phyloP scores from a whole-genome alignment of 1,140 invertebrate genomes.

The Carposina sasakii region DNA sequence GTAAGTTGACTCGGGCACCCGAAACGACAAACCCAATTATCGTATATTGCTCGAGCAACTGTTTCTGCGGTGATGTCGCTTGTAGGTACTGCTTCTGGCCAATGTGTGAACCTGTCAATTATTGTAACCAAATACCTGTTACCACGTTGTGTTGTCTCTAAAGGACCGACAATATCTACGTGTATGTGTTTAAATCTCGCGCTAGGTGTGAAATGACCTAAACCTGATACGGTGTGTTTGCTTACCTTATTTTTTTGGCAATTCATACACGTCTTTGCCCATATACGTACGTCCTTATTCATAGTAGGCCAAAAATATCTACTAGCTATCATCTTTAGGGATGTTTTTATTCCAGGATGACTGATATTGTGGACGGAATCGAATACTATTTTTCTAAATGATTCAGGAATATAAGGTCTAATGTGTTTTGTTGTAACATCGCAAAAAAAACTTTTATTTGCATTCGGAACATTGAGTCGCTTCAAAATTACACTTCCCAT shows the following conservation, averaged over 20 bases:
- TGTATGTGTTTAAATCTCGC: constrained; percentile 20
- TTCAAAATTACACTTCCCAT: neutral
- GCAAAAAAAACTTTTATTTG: neutral
- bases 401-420: constrained; percentile 6
- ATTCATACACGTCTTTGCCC: constrained; percentile 21
- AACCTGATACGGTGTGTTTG: constrained; percentile 11
- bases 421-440: neutral
- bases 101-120: constrained; percentile 56
- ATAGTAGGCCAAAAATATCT: constrained; percentile 36
- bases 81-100: constrained; percentile 52
- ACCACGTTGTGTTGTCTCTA: constrained; percentile 33
- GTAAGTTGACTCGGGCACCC: constrained; percentile 35
- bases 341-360: constrained; percentile 26
- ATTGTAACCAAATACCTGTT: constrained; percentile 46
- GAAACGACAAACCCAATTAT: constrained; percentile 44
- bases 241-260: constrained; percentile 29
- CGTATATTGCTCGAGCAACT: constrained; percentile 34
- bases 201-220: neutral
- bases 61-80: constrained; percentile 35
- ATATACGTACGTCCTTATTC: constrained; percentile 17
- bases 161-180: constrained; percentile 33
- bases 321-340: constrained; percentile 18
- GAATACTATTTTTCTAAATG: neutral
- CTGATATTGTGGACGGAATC: constrained; percentile 21
- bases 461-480: neutral